Evolutionary conservation across 2,113 vertebrate species (phyloP), one percentile per base, ranked within the genome.

Genomic region (Aptenodytes forsteri): DNA sequence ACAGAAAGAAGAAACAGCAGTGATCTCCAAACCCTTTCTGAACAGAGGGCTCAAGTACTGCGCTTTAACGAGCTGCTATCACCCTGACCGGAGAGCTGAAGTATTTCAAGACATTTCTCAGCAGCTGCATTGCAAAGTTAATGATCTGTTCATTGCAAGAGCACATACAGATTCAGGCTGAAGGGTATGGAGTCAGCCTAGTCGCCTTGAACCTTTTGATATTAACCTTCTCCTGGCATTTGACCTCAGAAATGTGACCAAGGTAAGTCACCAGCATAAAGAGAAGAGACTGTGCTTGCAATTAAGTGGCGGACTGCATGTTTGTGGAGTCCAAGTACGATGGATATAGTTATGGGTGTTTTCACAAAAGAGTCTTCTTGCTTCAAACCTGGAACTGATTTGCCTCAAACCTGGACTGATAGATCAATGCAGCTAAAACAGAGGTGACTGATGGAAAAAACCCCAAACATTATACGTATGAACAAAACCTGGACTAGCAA

Each of bases 11-110:
- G 89, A 89, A 97, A 72, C 20, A 89, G 81, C 72, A 34, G 20
- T 16, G 83, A 76, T 94, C 81, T 83, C 83, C 92, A 72, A 83
- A 75, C 8, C 30, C 22, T 32, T 64, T 87, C 89, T 75, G 86
- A 95, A 78, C 29, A 91, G 44, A 54, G 67, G 42, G 67, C 86
- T 91, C 87, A 58, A 69, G 44, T 11, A 16, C 21, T 38, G 69
- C 7, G 34, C 66, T 95, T 69, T 95, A 93, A 95, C 58, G 93
- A 97, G 84, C 93, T 96, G 88, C 85, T 85, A 65, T 72, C 81
- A 29, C 72, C 89, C 65, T 21, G 77, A 17, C 44, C 29, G 52
- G 49, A 89, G 89, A 78, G 72, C 86, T 82, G 92, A 93, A 95
- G 73, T 69, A 72, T 95, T 97, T 97, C 69, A 94, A 93, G 91